A percentile compares a stretch with the other conserved stretches of the same genome.
Conservation (phyloP, 2,888 invertebrate genomes). For the Chalcosyrphus nemorum region DNA sequence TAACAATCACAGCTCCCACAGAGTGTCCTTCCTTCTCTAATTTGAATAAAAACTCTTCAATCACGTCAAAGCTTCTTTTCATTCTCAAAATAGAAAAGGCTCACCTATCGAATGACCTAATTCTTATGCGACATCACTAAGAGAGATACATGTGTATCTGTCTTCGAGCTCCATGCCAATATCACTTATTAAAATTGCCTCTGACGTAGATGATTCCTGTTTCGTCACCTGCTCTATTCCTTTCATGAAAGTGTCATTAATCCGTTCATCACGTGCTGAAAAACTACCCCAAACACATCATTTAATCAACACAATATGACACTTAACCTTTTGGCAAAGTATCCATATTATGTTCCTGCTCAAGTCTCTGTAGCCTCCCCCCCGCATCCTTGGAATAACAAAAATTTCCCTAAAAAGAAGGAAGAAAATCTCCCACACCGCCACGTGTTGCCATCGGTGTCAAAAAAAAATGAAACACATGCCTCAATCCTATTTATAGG, state of each 20-base stretch:
- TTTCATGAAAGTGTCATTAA: too few relatives aligned
- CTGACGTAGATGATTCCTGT: too few relatives aligned
- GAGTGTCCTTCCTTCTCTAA: background rate
- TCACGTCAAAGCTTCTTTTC: background rate
- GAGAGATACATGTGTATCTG: too few relatives aligned
- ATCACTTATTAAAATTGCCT: too few relatives aligned
- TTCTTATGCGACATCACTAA: too few relatives aligned
- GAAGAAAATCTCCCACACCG: background rate
- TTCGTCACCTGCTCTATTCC: background rate
- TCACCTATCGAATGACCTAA: background rate
- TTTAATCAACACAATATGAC: conserved; percentile 5
- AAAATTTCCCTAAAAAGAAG: background rate
- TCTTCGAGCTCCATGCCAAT: too few relatives aligned
- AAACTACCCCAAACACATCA: background rate
- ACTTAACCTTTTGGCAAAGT: conserved; percentile 4
- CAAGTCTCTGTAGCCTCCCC: background rate
- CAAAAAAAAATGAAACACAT: background rate
- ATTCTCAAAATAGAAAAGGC: background rate
- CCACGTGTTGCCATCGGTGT: background rate
- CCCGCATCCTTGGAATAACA: background rate
- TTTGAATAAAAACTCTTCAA: too few relatives aligned
- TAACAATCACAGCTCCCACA: background rate
- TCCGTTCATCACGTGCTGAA: background rate
- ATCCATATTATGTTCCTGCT: background rate
- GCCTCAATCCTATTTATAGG: conserved; percentile 4